Conservation (phyloP, 2,113 vertebrate species). For the Peromyscus maniculatus region DNA sequence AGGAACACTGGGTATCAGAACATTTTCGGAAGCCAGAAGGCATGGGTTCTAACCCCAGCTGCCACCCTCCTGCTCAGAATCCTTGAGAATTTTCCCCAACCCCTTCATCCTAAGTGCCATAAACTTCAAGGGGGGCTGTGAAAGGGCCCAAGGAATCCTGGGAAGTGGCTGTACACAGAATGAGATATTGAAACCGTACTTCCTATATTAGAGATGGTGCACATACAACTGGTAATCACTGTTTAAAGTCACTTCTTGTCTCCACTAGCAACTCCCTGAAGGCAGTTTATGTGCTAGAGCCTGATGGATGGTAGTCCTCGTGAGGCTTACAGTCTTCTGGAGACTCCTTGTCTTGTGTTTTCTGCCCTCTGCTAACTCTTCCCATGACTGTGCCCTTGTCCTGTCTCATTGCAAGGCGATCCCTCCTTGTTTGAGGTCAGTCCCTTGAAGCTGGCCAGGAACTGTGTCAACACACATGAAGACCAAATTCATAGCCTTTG, state of each 20-base stretch:
- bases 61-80: fast-evolving
- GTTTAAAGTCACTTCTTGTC: fast-evolving
- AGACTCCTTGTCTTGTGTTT: fast-evolving
- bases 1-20: fast-evolving
- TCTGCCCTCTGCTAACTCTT: fast-evolving
- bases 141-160: fast-evolving
- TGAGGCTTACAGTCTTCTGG: fast-evolving
- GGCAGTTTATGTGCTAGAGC: not conserved
- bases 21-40: not conserved
- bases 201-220: fast-evolving
- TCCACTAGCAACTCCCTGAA: fast-evolving
- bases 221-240: fast-evolving
- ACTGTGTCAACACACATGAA: fast-evolving
- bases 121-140: fast-evolving
- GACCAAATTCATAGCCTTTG: fast-evolving
- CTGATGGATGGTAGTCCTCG: fast-evolving
- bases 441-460: not conserved
- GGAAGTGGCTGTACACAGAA: not conserved
- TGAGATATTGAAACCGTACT: not conserved
- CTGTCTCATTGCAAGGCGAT: fast-evolving
- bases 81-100: fast-evolving
- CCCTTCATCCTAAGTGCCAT: fast-evolving
- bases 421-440: fast-evolving
- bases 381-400: fast-evolving
- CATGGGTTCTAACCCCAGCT: not conserved